Base-by-base conservation (phyloP, 2,888 invertebrate genomes). In the Plemyria rubiginata region DNA sequence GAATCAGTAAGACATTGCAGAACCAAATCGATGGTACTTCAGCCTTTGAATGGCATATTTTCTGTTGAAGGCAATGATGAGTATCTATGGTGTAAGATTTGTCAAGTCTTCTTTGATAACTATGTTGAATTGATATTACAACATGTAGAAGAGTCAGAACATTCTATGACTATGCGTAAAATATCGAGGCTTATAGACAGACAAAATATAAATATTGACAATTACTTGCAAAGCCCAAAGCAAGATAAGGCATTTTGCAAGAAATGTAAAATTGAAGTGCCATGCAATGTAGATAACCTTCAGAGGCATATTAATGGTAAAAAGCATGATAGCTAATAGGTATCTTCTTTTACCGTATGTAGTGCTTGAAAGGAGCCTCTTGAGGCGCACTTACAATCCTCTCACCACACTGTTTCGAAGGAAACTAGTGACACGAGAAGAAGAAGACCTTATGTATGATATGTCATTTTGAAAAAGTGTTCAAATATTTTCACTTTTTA, bases 71-170 rank as follows among this genome's bases (percentile, higher is more conserved):
- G 74, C n/a, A 72, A 60, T 40, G 68, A 76, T 50, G 70, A 77
- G n/a, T 78, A 81, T 28, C 59, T 86, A 5, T 86, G 81, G 82
- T 87, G 86, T 55, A 87, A 86, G 74, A 71, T 87, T 11, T 87
- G 86, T 52, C 73, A 80, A 66, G 66, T 71, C 9, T 85, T 78
- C 59, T 79, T 86, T 57, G 77, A 81, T 59, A 86, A 87, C 59
- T 82, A 79, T 16, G 73, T 85, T 2, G 80, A 81, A 65, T 50
- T 74, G 4, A 77, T 86, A 64, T 74, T 83, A 60, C 76, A 83
- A 38, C 86, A 87, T 75, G 77, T 86, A 59, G 71, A 81, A 65
- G 67, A 78, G 49, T 64, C 66, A 0, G 70, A 73, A 4, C 84
- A 86, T 74, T 61, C 70, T 13, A 70, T 60, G 38, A 72, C 65